Evolutionary conservation across 2,888 invertebrate species (phyloP).

Genomic region (Zygaena filipendulae): DNA sequence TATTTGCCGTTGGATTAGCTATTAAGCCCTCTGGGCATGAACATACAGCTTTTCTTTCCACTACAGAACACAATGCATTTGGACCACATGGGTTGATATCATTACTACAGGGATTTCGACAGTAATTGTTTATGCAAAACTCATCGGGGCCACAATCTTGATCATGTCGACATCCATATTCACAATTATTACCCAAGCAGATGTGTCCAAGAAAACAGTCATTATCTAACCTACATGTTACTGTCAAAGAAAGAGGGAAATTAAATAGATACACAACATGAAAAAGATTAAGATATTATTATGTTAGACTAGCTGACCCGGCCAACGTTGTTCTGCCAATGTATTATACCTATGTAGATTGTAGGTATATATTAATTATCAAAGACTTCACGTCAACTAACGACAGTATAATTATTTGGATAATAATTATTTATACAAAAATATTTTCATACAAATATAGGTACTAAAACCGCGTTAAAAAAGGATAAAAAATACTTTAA

Average conservation of each 20-base stretch:
- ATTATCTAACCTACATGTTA: slow-evolving; percentile 90
- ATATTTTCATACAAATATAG: too few relatives aligned
- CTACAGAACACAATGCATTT: slow-evolving; percentile 82
- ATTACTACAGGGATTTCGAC: slow-evolving; percentile 78
- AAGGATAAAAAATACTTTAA: too few relatives aligned
- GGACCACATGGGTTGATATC: slow-evolving; percentile 83
- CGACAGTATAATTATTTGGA: too few relatives aligned
- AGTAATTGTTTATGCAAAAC: slow-evolving; percentile 83
- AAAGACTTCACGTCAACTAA: too few relatives aligned
- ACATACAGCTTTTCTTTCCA: slow-evolving; percentile 84
- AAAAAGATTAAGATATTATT: slow-evolving; percentile 6
- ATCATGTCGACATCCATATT: slow-evolving; percentile 86
- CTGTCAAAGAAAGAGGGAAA: slow-evolving; percentile 33
- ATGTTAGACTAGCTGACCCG: too few relatives aligned
- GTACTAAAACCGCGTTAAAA: too few relatives aligned
- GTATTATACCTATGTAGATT: neutral
- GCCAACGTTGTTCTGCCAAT: too few relatives aligned
- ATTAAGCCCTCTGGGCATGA: slow-evolving; percentile 83
- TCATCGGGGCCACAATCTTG: slow-evolving; percentile 89
- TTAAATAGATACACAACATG: slow-evolving; percentile 3
- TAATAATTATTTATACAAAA: too few relatives aligned
- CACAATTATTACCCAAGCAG: slow-evolving; percentile 86
- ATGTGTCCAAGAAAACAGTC: slow-evolving; percentile 94
- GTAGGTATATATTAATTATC: neutral
- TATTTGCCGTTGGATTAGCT: slow-evolving; percentile 88